Conservation (phyloP, 2,113 vertebrate species). For the Pampusana beccarii region DNA sequence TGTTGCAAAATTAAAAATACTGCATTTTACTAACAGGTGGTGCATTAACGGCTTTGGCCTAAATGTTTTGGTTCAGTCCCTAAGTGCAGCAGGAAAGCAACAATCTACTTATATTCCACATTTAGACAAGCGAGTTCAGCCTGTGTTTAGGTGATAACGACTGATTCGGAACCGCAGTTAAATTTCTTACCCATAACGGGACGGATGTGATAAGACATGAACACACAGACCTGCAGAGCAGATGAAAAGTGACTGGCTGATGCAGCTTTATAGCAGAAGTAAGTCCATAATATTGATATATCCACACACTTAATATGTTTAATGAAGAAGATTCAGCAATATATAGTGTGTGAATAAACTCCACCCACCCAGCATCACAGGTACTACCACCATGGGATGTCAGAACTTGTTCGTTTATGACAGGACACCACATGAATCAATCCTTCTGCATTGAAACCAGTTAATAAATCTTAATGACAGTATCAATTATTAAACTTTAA, state of each 20-base stretch:
- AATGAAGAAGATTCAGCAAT: not conserved
- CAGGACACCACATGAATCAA: not conserved
- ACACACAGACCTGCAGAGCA: not conserved
- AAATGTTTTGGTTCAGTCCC: not conserved
- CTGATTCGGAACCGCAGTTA: not conserved
- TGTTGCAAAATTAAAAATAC: not conserved
- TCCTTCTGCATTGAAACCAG: not conserved
- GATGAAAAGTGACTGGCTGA: not conserved
- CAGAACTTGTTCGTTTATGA: not conserved
- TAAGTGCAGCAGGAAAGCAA: not conserved
- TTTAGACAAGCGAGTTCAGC: not conserved
- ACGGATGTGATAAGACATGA: not conserved
- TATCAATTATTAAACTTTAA: not conserved
- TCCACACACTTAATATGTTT: not conserved
- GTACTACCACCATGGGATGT: not conserved
- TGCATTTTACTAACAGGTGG: not conserved
- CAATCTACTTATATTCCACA: not conserved
- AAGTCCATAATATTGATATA: fast-evolving
- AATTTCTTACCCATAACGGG: not conserved
- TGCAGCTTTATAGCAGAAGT: not conserved
- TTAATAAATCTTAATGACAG: not conserved
- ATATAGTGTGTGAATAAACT: not conserved
- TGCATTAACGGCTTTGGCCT: not conserved
- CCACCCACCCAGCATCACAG: not conserved
- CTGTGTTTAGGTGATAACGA: not conserved